Conservation (phyloP, 1,140 invertebrate genomes). For the Antheraea pernyi region DNA sequence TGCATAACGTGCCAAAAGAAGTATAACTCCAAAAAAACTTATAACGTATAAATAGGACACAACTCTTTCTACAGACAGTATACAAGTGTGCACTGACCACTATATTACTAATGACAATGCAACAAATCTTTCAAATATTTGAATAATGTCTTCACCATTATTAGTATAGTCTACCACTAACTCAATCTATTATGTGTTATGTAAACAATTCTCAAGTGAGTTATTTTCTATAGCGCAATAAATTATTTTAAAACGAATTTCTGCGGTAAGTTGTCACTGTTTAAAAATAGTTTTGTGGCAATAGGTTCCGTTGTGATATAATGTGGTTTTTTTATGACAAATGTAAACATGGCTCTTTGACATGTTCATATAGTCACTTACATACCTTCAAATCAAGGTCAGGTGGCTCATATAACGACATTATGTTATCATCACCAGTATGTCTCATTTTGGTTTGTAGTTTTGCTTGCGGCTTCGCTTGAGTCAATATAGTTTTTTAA, state of each 20-base stretch:
- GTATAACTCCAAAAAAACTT: too few relatives aligned
- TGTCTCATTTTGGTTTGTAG: too few relatives aligned
- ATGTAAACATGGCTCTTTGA: background rate
- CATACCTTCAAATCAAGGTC: background rate
- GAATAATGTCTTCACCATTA: background rate
- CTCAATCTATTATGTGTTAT: background rate
- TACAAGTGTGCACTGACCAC: background rate
- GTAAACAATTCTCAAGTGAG: conserved; percentile 1
- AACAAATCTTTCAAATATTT: conserved; percentile 2
- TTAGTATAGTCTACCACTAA: conserved; percentile 8
- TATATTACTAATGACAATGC: background rate
- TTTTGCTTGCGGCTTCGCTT: too few relatives aligned
- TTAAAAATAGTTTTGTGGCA: background rate
- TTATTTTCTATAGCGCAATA: background rate
- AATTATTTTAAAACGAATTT: conserved; percentile 20
- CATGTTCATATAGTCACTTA: background rate
- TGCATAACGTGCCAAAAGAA: too few relatives aligned
- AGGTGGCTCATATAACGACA: background rate
- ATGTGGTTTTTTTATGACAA: background rate
- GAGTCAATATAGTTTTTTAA: too few relatives aligned
- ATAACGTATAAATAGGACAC: too few relatives aligned
- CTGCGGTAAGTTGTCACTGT: conserved; percentile 14
- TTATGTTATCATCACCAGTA: background rate
- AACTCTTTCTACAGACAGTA: too few relatives aligned
- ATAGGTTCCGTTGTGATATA: background rate